Percentiles rank a stretch among this genome's conserved stretches.
Conservation (phyloP, 2,888 invertebrate species). For the Caenorhabditis sp. region DNA sequence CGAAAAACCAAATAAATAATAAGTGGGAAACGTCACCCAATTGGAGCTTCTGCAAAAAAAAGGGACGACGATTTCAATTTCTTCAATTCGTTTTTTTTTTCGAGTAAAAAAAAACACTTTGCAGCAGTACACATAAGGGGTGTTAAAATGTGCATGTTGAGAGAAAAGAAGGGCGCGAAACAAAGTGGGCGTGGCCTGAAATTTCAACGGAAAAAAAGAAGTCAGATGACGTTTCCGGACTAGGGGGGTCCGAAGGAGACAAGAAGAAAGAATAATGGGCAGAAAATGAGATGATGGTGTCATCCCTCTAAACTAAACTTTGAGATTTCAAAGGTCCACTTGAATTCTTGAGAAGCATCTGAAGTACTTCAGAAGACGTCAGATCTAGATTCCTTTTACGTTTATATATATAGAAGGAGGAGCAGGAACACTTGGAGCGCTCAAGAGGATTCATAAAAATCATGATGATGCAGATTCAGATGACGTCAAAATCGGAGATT, state of each 20-base stretch:
- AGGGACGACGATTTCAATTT: too few species aligned
- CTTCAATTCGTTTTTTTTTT: too few species aligned
- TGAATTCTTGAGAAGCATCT: neutral
- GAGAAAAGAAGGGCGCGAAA: neutral
- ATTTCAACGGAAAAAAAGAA: constrained; percentile 3
- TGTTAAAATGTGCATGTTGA: constrained; percentile 32
- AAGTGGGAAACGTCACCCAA: too few species aligned
- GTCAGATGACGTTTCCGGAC: constrained; percentile 52
- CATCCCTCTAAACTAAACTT: neutral
- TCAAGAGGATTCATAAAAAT: too few species aligned
- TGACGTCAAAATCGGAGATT: too few species aligned
- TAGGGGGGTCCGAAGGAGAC: constrained; percentile 4
- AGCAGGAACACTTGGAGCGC: too few species aligned
- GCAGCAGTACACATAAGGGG: neutral
- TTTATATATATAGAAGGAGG: too few species aligned
- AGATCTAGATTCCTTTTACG: too few species aligned
- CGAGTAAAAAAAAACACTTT: constrained; percentile 1
- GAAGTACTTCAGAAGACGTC: constrained; percentile 1
- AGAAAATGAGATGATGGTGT: constrained; percentile 17
- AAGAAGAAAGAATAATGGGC: neutral
- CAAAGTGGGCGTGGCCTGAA: constrained; percentile 32
- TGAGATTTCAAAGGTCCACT: too few species aligned
- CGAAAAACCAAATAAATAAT: too few species aligned
- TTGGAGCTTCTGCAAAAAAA: too few species aligned
- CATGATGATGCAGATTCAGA: too few species aligned